Conservation (phyloP, 2,113 vertebrate genomes). For the Perca schrenkii region DNA sequence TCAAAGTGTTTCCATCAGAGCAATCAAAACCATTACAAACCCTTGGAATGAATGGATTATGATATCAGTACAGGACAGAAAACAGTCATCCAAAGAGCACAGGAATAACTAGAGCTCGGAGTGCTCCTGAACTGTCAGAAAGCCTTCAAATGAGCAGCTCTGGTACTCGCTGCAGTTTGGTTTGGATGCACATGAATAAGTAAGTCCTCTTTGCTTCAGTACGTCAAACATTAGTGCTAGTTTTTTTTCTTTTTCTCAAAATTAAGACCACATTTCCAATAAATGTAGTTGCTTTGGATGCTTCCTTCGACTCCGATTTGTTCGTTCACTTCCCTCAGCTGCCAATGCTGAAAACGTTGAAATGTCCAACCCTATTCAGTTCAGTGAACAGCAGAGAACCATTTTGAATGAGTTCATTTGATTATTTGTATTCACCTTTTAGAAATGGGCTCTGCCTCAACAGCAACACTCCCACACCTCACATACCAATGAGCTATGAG, state of each 20-base stretch:
- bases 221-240: neutral
- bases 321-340: neutral
- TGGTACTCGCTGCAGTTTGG: neutral
- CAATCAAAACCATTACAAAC: constrained; percentile 13
- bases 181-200: constrained; percentile 6
- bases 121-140: neutral
- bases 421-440: constrained; percentile 1
- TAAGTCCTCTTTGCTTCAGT: constrained; percentile 1
- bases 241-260: neutral
- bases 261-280: neutral
- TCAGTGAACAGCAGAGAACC: neutral
- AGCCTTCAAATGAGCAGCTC: constrained; percentile 10
- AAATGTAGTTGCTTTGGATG: neutral
- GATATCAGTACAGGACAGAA: neutral
- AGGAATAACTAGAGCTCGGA: neutral
- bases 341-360: neutral
- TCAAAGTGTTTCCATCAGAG: constrained; percentile 4
- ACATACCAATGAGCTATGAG: constrained; percentile 1
- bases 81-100: neutral
- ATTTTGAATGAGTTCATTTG: neutral
- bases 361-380: neutral
- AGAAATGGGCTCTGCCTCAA: neutral
- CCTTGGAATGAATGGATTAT: constrained; percentile 18
- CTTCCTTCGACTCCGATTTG: neutral
- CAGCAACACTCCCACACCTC: neutral